Base-by-base conservation (phyloP, 1,140 invertebrate species). In the Drosophila pachea region DNA sequence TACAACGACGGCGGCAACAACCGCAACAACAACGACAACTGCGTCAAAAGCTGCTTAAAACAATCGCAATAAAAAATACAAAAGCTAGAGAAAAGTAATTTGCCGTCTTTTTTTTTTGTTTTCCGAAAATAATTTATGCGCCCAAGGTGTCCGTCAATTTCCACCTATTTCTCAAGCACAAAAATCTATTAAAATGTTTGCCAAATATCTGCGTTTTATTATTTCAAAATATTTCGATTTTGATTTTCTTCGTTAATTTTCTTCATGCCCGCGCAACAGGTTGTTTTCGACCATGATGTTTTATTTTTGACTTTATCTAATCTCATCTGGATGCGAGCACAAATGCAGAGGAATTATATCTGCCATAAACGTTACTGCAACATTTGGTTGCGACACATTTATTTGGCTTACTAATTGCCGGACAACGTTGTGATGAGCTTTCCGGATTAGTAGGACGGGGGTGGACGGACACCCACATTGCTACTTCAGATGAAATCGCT, bases 41-140 rank as follows among this genome's bases (percentile, higher is more conserved):
- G 71, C 78, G 78, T 81, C 78, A 77, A 73, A 76, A 77, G 74
- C 63, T 60, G 73, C 54, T 59, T 59, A 66, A 56, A 53, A 61
- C 31, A 54, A 36, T 50, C 36, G 32, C 63, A 50, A 54, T 59
- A 65, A 56, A 63, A 38, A 50, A 58, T 47, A 47, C 22, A 22
- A 22, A 22, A 22, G 22, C 22, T 22, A 22, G 22, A 22, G 22
- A 43, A 60, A 66, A 56, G 9, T 11, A 47, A 47, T 9, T 29
- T 47, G 11, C 3, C 22, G 8, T 45, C n/a, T n/a, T 29, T 55
- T 32, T 58, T 31, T 54, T 49, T 14, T 43, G n/a, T 35, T 35
- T 59, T 59, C 42, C 16, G 45, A 66, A 63, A 76, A 73, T 14
- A 68, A 75, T 78, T 14, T 83, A 79, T 68, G 56, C 63, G 52